phyloP scores from a whole-genome alignment of 2,888 invertebrate species.

The Eledona agricola region DNA sequence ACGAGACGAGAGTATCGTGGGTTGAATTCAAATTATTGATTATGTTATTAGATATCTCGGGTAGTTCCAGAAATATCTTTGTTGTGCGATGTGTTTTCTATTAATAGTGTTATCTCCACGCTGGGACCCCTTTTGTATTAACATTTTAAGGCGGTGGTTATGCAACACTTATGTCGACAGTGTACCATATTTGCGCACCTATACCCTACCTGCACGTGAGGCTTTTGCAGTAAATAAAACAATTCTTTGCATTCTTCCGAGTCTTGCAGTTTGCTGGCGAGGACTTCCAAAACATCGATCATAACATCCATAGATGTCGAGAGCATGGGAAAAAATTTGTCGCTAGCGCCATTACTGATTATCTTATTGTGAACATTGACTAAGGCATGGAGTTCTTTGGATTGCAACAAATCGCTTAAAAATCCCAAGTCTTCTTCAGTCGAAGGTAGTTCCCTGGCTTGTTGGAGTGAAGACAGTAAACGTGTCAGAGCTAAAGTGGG shows the following conservation, averaged over 20 bases:
- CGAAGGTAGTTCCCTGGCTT: conserved; percentile 74
- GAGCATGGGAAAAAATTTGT: conserved; percentile 82
- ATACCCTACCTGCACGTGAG: conserved; percentile 90
- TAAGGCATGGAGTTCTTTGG: conserved; percentile 87
- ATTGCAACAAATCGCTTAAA: conserved; percentile 82
- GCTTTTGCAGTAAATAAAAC: conserved; percentile 81
- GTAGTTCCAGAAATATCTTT: no score
- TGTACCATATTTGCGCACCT: no score
- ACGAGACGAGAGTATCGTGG: no score
- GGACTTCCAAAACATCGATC: conserved; percentile 81
- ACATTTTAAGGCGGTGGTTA: no score
- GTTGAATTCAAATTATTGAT: conserved; percentile 20
- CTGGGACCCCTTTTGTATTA: neutral
- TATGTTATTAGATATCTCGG: no score
- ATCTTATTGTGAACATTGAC: conserved; percentile 93
- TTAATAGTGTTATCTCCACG: no score
- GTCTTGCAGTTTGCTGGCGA: conserved; percentile 72
- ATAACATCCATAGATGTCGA: conserved; percentile 84
- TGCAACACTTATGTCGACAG: no score
- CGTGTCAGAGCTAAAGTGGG: conserved; percentile 76
- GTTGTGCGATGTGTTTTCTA: no score
- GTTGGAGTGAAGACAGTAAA: conserved; percentile 82
- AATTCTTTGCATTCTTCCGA: conserved; percentile 83
- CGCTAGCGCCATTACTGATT: conserved; percentile 83
- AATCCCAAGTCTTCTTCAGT: conserved; percentile 89